A percentile compares a stretch with the other conserved stretches of the same genome.
These are phyloP conservation scores for Sporophila hypoxantha DNA, from an alignment of 2,113 vertebrate genomes.

Conservation along the genomic window DNA sequence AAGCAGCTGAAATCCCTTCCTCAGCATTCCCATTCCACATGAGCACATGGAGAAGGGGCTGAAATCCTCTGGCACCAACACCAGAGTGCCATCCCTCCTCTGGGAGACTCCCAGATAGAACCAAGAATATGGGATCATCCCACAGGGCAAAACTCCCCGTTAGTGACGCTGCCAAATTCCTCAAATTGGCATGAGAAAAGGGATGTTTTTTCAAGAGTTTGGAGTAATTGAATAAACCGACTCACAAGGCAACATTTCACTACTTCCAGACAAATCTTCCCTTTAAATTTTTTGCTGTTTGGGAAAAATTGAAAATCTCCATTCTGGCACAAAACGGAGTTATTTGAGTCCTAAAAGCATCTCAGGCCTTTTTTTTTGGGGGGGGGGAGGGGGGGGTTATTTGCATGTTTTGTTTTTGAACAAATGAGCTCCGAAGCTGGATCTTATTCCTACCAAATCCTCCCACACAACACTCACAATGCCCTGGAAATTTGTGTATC, in stretches of 20 bases:
- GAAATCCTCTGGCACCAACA: fast-evolving
- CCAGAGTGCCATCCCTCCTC: not conserved
- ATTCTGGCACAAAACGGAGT: not conserved
- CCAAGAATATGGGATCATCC: not conserved
- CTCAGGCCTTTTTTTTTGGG: fast-evolving
- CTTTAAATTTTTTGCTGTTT: not conserved
- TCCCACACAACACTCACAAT: not conserved
- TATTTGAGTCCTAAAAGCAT: not conserved
- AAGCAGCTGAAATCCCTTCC: not conserved
- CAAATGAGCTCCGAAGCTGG: not conserved
- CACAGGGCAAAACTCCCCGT: not conserved
- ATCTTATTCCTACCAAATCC: not conserved
- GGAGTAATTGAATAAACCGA: not conserved
- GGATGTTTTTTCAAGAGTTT: not conserved
- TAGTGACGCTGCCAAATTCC: not conserved
- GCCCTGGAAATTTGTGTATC: not conserved
- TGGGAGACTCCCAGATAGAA: not conserved
- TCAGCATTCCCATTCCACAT: fast-evolving
- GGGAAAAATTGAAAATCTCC: not conserved
- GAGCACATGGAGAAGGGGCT: fast-evolving
- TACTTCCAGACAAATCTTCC: not conserved
- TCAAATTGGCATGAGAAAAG: fast-evolving
- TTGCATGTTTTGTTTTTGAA: not conserved
- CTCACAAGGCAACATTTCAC: not conserved
- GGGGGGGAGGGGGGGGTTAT: not conserved